Base-by-base conservation (phyloP, 2,888 invertebrate genomes). In the Drepanosiphum platanoidis region DNA sequence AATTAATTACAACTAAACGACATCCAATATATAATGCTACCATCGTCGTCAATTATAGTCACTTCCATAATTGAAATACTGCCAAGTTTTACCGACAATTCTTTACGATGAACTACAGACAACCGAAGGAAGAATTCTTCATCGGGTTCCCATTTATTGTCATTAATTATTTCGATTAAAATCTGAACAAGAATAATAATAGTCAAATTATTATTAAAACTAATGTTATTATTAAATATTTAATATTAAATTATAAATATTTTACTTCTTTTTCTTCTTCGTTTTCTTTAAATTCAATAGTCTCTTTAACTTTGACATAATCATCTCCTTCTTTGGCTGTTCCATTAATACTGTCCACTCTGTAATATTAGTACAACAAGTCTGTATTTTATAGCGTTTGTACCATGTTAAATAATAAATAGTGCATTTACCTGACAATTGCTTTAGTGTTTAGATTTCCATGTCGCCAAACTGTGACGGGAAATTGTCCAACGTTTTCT, bases 121-220 rank as follows among this genome's bases (percentile, higher is more conserved):
- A 93, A 88, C 87, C 92, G 91, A 34, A 92, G 90, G 88, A 92
- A 92, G 89, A 93, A 93, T 87, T 92, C 91, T 88, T 92, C 92
- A 88, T 92, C 92, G 0, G 92, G 92, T 88, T 92, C 92, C 92
- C 92, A 93, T 86, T 92, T 91, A 86, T 91, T 91, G 87, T 92
- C 92, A 86, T 92, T 91, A 13, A 92, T 89, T 86, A 92, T 91
- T 87, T 91, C 90, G 3, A 92, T 89, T 39, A 89, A 89, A 18
- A 92, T 88, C 89, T 89, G 86, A 11, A 71, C n/a, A 52, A 18
- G 61, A 32, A 77, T 70, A 80, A 72, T 52, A 30, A 61, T n/a
- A 58, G 22, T 1, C 18, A 58, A 52, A 34, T 8, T 30, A 75
- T 42, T 18, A 46, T n/a, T 34, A 42, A 27, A 42, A 58, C 1